phyloP scores from a whole-genome alignment of 2,797 vertebrate species.

The Sebastes minor region DNA sequence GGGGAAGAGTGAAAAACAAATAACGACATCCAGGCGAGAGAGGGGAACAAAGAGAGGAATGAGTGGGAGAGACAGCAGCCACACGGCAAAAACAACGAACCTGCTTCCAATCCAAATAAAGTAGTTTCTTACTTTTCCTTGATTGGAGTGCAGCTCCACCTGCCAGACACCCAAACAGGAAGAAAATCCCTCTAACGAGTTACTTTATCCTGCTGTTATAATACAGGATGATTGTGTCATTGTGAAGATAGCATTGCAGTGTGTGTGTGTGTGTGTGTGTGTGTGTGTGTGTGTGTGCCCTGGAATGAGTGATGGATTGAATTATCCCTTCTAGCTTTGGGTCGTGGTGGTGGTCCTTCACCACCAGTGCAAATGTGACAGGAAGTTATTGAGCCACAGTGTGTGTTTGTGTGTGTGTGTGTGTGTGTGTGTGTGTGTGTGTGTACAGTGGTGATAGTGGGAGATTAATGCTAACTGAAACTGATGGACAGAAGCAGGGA shows the following conservation, averaged over 20 bases:
- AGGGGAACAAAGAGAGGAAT: neutral
- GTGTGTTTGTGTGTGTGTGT: neutral
- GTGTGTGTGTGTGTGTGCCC: neutral
- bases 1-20: neutral
- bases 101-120: neutral
- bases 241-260: neutral
- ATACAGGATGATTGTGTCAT: no score
- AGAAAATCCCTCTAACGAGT: neutral
- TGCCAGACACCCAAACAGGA: no score
- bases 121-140: neutral
- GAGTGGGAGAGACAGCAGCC: neutral
- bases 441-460: neutral
- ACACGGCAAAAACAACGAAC: neutral
- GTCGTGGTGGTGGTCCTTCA: neutral
- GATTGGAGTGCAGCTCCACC: neutral
- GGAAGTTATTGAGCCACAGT: conserved; percentile 1
- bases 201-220: no score
- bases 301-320: neutral
- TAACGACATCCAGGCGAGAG: neutral
- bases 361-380: neutral
- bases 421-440: neutral
- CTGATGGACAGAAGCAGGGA: conserved; percentile 4
- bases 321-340: neutral
- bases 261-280: neutral
- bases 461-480: conserved; percentile 12